phyloP scores from a whole-genome alignment of 2,113 vertebrate species.

The Dissostichus mawsoni region DNA sequence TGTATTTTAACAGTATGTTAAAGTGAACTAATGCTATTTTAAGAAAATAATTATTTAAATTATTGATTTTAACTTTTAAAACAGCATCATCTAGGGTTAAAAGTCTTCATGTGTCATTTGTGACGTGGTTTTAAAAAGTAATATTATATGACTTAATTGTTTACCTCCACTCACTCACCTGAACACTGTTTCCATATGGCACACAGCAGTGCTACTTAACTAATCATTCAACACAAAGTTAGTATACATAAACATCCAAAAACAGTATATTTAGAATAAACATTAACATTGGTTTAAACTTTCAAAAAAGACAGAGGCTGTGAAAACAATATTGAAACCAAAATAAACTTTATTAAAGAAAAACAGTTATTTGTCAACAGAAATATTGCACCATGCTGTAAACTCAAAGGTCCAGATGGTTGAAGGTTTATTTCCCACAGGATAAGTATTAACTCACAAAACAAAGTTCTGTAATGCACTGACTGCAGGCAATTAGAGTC shows the following conservation, averaged over 20 bases:
- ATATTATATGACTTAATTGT: constrained; percentile 42
- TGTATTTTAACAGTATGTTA: background rate
- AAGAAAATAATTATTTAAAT: background rate
- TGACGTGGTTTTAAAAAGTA: constrained; percentile 30
- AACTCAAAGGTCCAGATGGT: constrained; percentile 68
- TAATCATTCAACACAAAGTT: constrained; percentile 36
- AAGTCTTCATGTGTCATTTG: background rate
- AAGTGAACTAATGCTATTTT: background rate
- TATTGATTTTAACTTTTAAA: background rate
- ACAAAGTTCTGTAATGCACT: constrained; percentile 92
- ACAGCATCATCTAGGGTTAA: background rate
- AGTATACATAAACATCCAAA: background rate
- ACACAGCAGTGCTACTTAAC: constrained; percentile 33
- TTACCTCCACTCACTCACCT: constrained; percentile 66
- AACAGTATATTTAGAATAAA: constrained; percentile 15
- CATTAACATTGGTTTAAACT: background rate
- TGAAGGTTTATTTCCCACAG: constrained; percentile 61
- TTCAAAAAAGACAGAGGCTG: constrained; percentile 28
- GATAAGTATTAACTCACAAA: constrained; percentile 84
- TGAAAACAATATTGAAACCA: constrained; percentile 21
- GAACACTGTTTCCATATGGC: constrained; percentile 76
- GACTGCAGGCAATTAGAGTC: constrained; percentile 86
- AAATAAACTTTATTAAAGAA: constrained; percentile 64
- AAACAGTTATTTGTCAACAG: constrained; percentile 36
- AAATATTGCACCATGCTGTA: constrained; percentile 20